Base-by-base conservation (phyloP, 1,140 invertebrate species). In the Nautilus pompilius region DNA sequence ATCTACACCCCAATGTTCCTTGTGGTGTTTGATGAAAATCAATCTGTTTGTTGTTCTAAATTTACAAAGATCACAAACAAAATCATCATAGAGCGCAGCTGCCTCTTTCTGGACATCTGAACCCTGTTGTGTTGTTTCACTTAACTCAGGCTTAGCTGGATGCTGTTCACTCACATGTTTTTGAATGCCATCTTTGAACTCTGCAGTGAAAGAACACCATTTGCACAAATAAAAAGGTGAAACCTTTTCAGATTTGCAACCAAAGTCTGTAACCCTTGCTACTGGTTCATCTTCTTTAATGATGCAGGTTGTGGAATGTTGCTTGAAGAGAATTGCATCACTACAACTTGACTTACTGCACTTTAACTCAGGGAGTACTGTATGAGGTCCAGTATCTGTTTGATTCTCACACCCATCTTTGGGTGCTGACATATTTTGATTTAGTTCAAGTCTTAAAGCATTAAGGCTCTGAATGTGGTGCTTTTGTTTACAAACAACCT, bases 401-500 rank as follows among this genome's bases (percentile, higher is more conserved):
- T 28, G 24, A 24, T 8, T 53, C 24, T 53, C 49, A 24, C 49
- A 28, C n/a, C 15, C 17, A 24, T 53, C 49, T 5, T 22, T 22
- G 20, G 49, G 29, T 20, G 29, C 22, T 5, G 49, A 28, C 26
- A n/a, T n/a, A n/a, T n/a, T n/a, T n/a, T n/a, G n/a, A n/a, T n/a
- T n/a, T n/a, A n/a, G n/a, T n/a, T n/a, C n/a, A n/a, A n/a, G n/a
- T n/a, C n/a, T n/a, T n/a, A n/a, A n/a, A n/a, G n/a, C n/a, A n/a
- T n/a, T n/a, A n/a, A n/a, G n/a, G n/a, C n/a, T n/a, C n/a, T n/a
- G n/a, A n/a, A n/a, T n/a, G n/a, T n/a, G n/a, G n/a, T 53, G 49
- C 24, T 53, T 53, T 28, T 74, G 70, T 41, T 71, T 67, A 54
- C 74, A 76, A n/a, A 76, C 66, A 8, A 76, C 60, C 55, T 76